Evolutionary conservation across 2,797 vertebrate genomes (phyloP).

Genomic region (Danio jaintianensis): DNA sequence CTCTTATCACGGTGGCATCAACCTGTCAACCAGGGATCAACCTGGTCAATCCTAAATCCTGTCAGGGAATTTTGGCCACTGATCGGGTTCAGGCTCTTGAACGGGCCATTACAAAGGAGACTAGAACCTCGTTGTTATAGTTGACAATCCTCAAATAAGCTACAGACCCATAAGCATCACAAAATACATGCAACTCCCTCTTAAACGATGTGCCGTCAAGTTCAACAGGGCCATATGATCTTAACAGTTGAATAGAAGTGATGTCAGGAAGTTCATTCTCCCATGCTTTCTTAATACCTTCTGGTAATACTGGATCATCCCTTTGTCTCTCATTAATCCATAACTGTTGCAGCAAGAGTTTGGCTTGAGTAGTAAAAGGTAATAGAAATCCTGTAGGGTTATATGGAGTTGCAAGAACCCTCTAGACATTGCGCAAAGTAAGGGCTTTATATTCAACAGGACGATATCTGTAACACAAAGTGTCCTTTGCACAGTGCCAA

Average conservation of each 20-base stretch:
- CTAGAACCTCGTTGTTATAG: neutral
- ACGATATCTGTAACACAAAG: no score
- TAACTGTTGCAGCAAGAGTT: neutral
- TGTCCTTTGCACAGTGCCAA: neutral
- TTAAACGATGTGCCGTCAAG: neutral
- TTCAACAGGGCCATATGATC: neutral
- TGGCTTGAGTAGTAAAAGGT: neutral
- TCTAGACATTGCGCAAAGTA: neutral
- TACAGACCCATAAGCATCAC: constrained; percentile 2
- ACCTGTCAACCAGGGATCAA: no score
- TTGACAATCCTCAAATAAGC: neutral
- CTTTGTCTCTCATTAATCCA: neutral
- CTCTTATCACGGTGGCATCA: neutral
- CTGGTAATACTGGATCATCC: neutral
- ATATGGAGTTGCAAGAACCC: neutral
- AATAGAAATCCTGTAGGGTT: neutral
- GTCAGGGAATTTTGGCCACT: neutral
- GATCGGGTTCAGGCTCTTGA: neutral
- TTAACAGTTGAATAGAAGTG: neutral
- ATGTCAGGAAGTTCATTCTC: neutral
- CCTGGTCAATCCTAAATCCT: neutral
- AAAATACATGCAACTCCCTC: constrained; percentile 5
- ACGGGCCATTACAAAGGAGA: neutral
- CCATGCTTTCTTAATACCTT: neutral
- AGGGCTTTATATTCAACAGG: neutral